These are phyloP conservation scores for Microplitis demolitor DNA, from an alignment of 1,140 invertebrate species.

Conservation along the genomic window DNA sequence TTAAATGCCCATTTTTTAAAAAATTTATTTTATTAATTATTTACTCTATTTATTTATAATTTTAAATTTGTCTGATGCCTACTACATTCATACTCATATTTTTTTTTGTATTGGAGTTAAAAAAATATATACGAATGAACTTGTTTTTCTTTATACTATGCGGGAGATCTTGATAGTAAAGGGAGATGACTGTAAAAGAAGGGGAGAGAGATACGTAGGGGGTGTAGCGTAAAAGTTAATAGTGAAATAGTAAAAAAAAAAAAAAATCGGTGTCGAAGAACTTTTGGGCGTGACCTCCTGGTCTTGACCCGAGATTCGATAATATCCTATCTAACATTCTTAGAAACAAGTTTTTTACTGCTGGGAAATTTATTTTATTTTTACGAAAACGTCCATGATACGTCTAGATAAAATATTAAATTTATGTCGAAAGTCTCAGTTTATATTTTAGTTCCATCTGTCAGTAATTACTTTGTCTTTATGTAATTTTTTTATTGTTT, in stretches of 20 bases:
- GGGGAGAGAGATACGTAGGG: not conserved
- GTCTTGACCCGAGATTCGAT: not conserved
- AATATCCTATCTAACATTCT: not conserved
- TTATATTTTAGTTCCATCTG: not conserved
- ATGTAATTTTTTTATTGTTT: not conserved
- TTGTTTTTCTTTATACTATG: not conserved
- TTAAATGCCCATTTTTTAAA: too few species aligned
- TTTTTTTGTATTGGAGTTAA: too few species aligned
- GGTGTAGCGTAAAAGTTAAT: not conserved
- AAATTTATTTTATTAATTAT: too few species aligned
- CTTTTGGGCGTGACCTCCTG: conserved; percentile 6
- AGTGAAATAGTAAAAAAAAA: not conserved
- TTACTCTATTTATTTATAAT: too few species aligned
- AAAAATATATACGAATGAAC: too few species aligned
- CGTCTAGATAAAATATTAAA: not conserved
- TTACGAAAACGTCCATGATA: not conserved
- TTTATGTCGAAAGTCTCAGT: not conserved
- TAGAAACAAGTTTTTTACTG: not conserved
- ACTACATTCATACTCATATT: too few species aligned
- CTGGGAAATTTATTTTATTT: not conserved
- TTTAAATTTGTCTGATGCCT: too few species aligned
- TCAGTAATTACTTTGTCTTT: too few species aligned
- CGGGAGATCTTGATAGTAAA: not conserved
- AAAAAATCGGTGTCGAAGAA: not conserved
- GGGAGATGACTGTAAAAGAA: not conserved